These are phyloP conservation scores for Anagyrus pseudococci DNA, from an alignment of 2,888 invertebrate species.

Conservation along the genomic window DNA sequence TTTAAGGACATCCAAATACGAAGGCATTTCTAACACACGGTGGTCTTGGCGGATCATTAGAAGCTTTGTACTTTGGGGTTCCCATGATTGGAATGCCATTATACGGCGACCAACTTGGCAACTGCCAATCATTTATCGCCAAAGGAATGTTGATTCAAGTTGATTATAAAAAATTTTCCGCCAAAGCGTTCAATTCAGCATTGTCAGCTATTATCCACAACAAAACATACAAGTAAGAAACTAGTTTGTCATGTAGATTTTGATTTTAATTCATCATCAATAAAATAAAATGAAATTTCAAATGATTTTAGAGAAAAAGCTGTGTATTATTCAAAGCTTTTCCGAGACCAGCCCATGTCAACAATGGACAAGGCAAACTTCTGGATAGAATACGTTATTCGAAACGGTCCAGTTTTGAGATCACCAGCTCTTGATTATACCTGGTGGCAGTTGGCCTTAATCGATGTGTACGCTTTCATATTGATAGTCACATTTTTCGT, in stretches of 20 bases:
- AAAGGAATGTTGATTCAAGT: constrained; percentile 45
- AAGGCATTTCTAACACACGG: constrained; percentile 55
- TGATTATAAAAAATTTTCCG: constrained; percentile 40
- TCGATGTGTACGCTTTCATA: constrained; percentile 49
- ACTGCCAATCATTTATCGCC: constrained; percentile 44
- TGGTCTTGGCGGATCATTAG: constrained; percentile 54
- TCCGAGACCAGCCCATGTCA: constrained; percentile 50
- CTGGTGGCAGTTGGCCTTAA: constrained; percentile 49
- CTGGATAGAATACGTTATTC: constrained; percentile 46
- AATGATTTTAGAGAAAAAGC: constrained; percentile 38
- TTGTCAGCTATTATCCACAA: no score
- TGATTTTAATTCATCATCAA: no score
- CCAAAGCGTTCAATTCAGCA: constrained; percentile 45
- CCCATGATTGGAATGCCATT: constrained; percentile 55
- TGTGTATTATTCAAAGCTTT: constrained; percentile 38
- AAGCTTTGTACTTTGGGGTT: constrained; percentile 52
- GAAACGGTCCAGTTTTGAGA: constrained; percentile 39
- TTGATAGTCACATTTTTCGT: no score
- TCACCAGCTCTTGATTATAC: constrained; percentile 49
- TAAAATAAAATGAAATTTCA: neutral
- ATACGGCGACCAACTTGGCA: constrained; percentile 53
- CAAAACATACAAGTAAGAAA: no score
- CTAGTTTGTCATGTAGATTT: no score
- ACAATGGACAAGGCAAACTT: constrained; percentile 46
- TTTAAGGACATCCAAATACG: constrained; percentile 38